Evolutionary conservation across 2,797 vertebrate species (phyloP).

Genomic region (Nyctibius grandis): DNA sequence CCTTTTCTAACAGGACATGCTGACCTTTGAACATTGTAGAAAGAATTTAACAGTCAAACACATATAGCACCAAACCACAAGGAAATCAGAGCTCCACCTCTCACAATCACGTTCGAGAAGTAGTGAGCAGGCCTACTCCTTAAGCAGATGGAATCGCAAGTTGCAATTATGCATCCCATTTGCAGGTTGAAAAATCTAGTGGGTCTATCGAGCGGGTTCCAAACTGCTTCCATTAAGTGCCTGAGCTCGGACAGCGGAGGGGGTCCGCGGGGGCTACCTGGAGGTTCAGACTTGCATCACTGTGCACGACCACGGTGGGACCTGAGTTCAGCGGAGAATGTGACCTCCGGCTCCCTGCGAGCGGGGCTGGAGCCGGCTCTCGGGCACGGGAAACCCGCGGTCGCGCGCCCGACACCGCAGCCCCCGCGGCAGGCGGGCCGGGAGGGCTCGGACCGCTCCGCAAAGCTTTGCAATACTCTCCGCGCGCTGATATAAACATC

Average conservation of each 20-base stretch:
- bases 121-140: background rate
- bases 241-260: background rate
- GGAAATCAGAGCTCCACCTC: background rate
- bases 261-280: background rate
- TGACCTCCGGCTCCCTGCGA: background rate
- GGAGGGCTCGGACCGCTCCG: too few relatives aligned
- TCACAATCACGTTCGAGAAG: background rate
- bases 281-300: background rate
- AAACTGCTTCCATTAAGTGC: background rate
- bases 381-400: background rate
- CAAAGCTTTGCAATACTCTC: background rate
- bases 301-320: background rate
- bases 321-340: accelerated
- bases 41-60: background rate
- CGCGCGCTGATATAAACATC: accelerated
- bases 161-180: background rate
- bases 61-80: background rate
- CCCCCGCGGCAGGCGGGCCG: background rate
- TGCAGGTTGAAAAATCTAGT: background rate
- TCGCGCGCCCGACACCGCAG: background rate
- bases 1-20: background rate
- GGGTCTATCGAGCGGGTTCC: background rate
- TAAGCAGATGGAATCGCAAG: background rate
- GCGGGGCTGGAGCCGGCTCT: background rate
- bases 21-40: background rate